Evolutionary conservation across 2,797 vertebrate genomes (phyloP).

Genomic region (Sebastes baramenuke): DNA sequence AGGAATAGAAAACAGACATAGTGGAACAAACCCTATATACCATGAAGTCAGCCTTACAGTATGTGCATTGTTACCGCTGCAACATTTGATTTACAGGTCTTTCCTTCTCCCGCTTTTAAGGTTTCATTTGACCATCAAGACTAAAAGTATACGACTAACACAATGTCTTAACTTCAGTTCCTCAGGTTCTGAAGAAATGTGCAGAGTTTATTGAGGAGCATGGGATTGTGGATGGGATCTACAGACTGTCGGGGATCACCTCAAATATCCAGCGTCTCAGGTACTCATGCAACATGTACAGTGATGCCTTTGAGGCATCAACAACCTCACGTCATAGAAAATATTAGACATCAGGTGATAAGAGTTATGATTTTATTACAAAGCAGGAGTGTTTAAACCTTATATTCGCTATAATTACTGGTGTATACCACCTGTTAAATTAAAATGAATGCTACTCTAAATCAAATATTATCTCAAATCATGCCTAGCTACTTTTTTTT

Average conservation of each 20-base stretch:
- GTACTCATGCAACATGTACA: slow-evolving; percentile 67
- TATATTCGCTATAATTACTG: background rate
- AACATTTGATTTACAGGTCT: slow-evolving; percentile 8
- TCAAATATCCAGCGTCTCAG: slow-evolving; percentile 97
- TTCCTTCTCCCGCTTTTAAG: slow-evolving; percentile 25
- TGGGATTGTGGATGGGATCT: slow-evolving; percentile 97
- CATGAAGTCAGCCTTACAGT: slow-evolving; percentile 29
- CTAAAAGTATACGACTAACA: slow-evolving; percentile 3
- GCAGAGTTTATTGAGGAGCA: slow-evolving; percentile 96
- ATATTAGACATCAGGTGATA: background rate
- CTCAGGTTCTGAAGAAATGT: slow-evolving; percentile 94
- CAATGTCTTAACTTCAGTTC: slow-evolving; percentile 80
- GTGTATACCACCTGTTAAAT: background rate
- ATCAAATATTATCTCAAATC: background rate
- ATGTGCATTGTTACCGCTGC: slow-evolving; percentile 32
- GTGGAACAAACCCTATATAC: slow-evolving; percentile 52
- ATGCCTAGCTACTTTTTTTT: background rate
- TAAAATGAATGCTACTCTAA: background rate
- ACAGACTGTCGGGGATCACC: slow-evolving; percentile 95
- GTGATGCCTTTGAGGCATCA: background rate
- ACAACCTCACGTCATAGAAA: background rate
- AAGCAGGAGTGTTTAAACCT: background rate
- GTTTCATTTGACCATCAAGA: background rate
- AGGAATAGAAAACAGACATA: slow-evolving; percentile 66
- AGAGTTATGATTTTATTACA: background rate